Conservation (phyloP, 2,888 invertebrate species). For the Sinopyrophorus schimmeli region DNA sequence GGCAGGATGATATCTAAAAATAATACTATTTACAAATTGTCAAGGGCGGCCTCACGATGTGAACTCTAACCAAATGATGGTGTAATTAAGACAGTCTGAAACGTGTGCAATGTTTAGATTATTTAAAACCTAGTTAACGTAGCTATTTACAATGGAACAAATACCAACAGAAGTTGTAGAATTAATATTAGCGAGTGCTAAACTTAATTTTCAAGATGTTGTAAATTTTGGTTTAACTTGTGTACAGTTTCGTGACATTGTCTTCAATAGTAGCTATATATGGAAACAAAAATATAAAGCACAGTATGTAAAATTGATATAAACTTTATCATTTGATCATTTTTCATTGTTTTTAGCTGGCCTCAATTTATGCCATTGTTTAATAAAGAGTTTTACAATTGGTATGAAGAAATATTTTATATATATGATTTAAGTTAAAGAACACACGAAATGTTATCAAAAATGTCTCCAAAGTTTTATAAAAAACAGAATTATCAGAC, state of each 20-base stretch:
- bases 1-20: slow-evolving; percentile 36
- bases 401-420: slow-evolving; percentile 52
- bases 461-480: slow-evolving; percentile 57
- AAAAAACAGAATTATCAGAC: slow-evolving; percentile 55
- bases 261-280: slow-evolving; percentile 55
- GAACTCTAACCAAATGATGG: no score
- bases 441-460: slow-evolving; percentile 49
- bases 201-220: slow-evolving; percentile 54
- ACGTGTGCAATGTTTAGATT: no score
- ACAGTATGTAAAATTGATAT: slow-evolving; percentile 45
- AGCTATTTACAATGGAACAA: slow-evolving; percentile 47
- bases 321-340: slow-evolving; percentile 10
- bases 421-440: slow-evolving; percentile 47
- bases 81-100: no score
- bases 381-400: slow-evolving; percentile 45
- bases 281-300: slow-evolving; percentile 58
- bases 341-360: no score
- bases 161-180: slow-evolving; percentile 51
- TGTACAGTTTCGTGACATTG: slow-evolving; percentile 56
- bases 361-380: slow-evolving; percentile 50
- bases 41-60: no score
- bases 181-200: slow-evolving; percentile 43
- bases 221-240: slow-evolving; percentile 60
- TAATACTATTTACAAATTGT: slow-evolving; percentile 35
- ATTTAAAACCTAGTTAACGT: no score